These are phyloP conservation scores for Himalopsyche kuldschensis DNA, from an alignment of 2,888 invertebrate genomes.

Conservation along the genomic window DNA sequence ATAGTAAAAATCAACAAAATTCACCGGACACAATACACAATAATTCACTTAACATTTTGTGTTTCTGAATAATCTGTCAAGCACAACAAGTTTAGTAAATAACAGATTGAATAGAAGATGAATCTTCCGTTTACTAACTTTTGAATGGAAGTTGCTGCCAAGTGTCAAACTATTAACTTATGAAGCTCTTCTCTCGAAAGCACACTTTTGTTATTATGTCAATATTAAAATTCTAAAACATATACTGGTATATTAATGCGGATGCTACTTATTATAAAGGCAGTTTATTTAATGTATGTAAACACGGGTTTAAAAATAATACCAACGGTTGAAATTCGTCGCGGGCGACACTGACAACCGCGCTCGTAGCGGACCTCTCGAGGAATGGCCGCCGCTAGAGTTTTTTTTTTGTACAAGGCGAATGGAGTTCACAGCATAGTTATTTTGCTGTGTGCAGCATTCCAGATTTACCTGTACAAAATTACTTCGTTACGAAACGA, in stretches of 20 bases:
- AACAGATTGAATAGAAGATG: neutral
- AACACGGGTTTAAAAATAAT: neutral
- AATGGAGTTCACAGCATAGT: neutral
- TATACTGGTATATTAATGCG: neutral
- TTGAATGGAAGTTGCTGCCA: too few species aligned
- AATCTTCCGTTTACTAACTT: neutral
- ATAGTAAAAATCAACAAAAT: neutral
- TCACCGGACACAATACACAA: neutral
- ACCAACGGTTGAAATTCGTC: neutral
- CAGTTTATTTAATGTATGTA: neutral
- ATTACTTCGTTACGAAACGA: too few species aligned
- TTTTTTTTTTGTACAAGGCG: neutral
- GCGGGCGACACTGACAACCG: neutral
- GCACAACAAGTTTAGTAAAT: neutral
- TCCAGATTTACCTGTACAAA: neutral
- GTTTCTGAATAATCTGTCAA: neutral
- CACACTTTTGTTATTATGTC: neutral
- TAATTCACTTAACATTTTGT: neutral
- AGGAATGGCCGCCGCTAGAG: neutral
- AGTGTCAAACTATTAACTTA: neutral
- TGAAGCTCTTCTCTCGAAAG: neutral
- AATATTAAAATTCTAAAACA: neutral
- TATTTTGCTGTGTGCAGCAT: neutral
- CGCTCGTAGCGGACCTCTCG: neutral
- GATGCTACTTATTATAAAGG: neutral